Evolutionary conservation across 2,888 invertebrate species (phyloP), one percentile per base, ranked within the genome.

Genomic region (Nesidiocoris tenuis): DNA sequence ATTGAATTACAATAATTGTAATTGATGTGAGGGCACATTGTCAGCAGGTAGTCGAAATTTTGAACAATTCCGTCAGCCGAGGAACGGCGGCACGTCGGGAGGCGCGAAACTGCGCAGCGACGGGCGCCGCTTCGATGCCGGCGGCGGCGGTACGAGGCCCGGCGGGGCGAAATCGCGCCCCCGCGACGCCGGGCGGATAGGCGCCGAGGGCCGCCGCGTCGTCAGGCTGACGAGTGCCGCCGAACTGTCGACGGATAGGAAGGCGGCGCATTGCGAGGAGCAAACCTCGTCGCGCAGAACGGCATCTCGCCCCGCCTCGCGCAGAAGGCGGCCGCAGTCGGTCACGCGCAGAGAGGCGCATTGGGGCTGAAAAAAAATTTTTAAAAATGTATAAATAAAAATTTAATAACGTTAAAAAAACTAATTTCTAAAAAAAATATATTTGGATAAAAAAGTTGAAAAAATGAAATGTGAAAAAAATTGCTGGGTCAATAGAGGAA

Each of bases 271-370:
- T 84, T 96, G 95, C 1, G 94, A 93, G 18, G 93, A 90, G 84
- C 96, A 96, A 16, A 95, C 94, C 82, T 94, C 93, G 82, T 96
- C 96, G 1, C 91, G 87, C 21, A 92, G 84, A 59, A 95, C 91
- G 0, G 91, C 91, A 25, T 94, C 93, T 74, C 91, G 88, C 71
- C 93, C 90, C 87, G 93, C 94, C 84, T 94, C 93, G 77, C 92
- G 88, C 70, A 92, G 86, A 39, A 95, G 86, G 81, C 93, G 92
- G 17, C 89, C 89, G 84, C 95, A 95, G 85, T 95, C 94, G 0
- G 93, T 93, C 78, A 95, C 91, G 80, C 94, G 89, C 7, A 95
- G 85, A 0, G 95, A 95, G 1, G 94, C 94, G 82, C 95, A 95
- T 83, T 93, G 93, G 0, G 93, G 91, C 95, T 95, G 85, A 24